Evolutionary conservation across 2,888 invertebrate species (phyloP), one percentile per base, ranked within the genome.

Genomic region (Acanthosoma haemorrhoidale): DNA sequence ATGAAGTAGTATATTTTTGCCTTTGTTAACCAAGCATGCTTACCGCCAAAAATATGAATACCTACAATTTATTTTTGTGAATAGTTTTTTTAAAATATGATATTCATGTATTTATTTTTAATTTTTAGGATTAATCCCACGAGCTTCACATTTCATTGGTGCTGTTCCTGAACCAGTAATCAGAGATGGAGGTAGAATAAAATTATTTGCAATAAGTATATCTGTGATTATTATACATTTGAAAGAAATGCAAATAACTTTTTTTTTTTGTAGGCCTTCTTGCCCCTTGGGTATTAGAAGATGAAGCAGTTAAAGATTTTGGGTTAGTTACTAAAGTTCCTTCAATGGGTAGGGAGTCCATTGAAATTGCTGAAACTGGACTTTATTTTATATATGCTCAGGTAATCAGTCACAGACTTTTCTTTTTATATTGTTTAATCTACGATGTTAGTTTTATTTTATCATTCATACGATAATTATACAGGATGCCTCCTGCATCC

Each of bases 341-440:
- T 25, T 69, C 68, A 32, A 73, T 66, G 18, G 71, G 70, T 15
- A 73, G 71, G 61, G 74, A 73, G 15, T 70, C 72, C 18, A 68
- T 75, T 4, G 72, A 74, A 64, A 71, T 75, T 18, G 61, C 70
- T 32, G 74, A 73, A 64, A 69, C 69, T 32, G 75, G 75, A 31
- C 70, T 75, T 1, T 75, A 75, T 60, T 74, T 74, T 57, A 73
- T 75, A 51, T 75, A 75, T 69, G 74, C 75, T 67, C 75, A 75
- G 74, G 75, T 75, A 71, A 16, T 64, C 31, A 58, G 18, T 58
- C 9, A 29, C 32, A 6, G 5, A 32, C 5, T 32, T 32, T 32
- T n/a, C n/a, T n/a, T n/a, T n/a, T n/a, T n/a, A n/a, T n/a, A n/a
- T n/a, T n/a, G n/a, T n/a, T n/a, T n/a, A n/a, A n/a, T n/a, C n/a